Evolutionary conservation across 2,113 vertebrate species (phyloP), one percentile per base, ranked within the genome.

Genomic region (Eurypyga helias): DNA sequence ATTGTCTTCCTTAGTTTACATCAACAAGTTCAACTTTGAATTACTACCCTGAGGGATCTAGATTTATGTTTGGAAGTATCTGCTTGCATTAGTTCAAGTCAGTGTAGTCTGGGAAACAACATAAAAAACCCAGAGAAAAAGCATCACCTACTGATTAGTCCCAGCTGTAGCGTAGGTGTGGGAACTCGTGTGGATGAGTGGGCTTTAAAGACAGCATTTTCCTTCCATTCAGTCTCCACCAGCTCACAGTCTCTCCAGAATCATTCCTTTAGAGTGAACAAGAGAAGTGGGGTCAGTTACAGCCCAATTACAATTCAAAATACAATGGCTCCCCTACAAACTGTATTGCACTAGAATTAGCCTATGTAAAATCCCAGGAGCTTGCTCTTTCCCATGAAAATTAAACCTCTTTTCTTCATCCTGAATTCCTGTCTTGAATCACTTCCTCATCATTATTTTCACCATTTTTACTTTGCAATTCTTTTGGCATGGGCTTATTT

Each of bases 81-180:
- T 94, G 33, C 51, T 84, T 58, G 38, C 83, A 72, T 90, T 93
- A 90, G 29, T 82, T 91, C 83, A 92, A 83, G 67, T 61, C 72
- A 92, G 54, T 57, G 49, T 24, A 73, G 20, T 16, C 41, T 73
- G 49, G 25, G n/a, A 82, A 91, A 45, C 58, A 72, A 54, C 21
- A 61, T 17, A 57, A 82, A 86, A 92, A 91, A 62, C 21, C 15
- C 36, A 38, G 26, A 62, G 28, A 66, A 91, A 73, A 94, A 82
- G 16, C 26, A 52, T 61, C 49, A 49, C 62, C 38, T 62, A 15
- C 33, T 65, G 61, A 65, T 93, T 62, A 69, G 33, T 85, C 70
- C 20, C 38, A 55, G 6, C 26, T 64, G 28, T 15, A 31, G 12
- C 4, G 11, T 49, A 46, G 52, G 9, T 90, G 52, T 70, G 38